Conservation (phyloP, 1,140 invertebrate species). For the Bursaphelenchus mucronatus region DNA sequence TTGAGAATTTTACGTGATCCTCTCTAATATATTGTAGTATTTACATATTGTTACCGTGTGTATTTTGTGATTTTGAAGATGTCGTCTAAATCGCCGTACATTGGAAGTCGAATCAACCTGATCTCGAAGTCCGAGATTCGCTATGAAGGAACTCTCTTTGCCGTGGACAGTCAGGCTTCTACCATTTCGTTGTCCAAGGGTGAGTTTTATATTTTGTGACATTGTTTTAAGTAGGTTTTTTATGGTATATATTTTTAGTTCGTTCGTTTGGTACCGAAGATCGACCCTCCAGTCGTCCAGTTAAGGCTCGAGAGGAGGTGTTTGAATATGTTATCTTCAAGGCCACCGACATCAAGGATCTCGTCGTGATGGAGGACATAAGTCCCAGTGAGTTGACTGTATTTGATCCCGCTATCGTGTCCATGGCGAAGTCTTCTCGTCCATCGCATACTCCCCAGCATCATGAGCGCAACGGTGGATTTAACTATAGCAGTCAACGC, state of each 20-base stretch:
- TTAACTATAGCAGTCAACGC: neutral
- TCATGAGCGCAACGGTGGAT: neutral
- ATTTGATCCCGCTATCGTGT: conserved; percentile 1
- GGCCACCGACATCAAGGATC: conserved; percentile 10
- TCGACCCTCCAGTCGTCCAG: neutral
- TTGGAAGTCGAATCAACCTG: neutral
- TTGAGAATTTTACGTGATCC: too few relatives aligned
- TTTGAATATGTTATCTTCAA: conserved; percentile 13
- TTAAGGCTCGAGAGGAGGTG: conserved; percentile 1
- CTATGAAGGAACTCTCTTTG: conserved; percentile 15
- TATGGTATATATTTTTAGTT: neutral
- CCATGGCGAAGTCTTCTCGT: conserved; percentile 1
- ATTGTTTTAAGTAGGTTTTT: neutral
- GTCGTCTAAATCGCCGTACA: conserved; percentile 5
- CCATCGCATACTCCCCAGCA: conserved; percentile 3
- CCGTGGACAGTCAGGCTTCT: conserved; percentile 6
- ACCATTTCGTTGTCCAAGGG: conserved; percentile 6
- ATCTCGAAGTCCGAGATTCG: conserved; percentile 13
- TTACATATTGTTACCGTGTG: too few relatives aligned
- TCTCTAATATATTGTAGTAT: too few relatives aligned
- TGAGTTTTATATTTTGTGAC: neutral
- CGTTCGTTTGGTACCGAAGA: conserved; percentile 15
- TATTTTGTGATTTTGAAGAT: too few relatives aligned
- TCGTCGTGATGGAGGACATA: conserved; percentile 9
- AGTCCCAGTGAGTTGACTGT: neutral